Evolutionary conservation across 2,888 invertebrate genomes (phyloP), one percentile per base, ranked within the genome.

Genomic region (Herminia tarsipennalis): DNA sequence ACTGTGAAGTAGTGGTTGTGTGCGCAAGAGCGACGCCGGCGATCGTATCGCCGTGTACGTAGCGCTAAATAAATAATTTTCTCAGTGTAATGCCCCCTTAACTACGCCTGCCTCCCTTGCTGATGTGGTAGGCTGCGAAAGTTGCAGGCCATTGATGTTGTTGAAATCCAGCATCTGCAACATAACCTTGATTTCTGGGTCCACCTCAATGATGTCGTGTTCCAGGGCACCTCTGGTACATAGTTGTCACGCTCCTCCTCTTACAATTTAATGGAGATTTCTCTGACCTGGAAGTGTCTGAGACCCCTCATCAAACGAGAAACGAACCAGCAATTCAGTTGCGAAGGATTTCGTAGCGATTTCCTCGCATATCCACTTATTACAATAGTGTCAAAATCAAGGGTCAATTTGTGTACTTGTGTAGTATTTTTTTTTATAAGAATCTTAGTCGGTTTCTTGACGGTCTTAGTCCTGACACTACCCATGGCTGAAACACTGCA

Each of bases 241-340:
- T 98, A 99, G 94, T 99, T 99, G 83, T 99, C 99, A 84, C 99
- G 95, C 91, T 99, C 99, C 88, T 99, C 99, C 88, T 99, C 99
- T 91, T 99, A 99, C 67, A 99, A 93, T 86, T 99, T 99, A 87
- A 99, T 99, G 64, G 99, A 99, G 86, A 99, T 99, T 59, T 99
- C 99, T 75, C 99, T 94, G 14, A 99, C 99, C 86, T 99, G 99
- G 12, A 98, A 99, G 85, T 98, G 96, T 76, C 99, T 96, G 68
- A 99, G 95, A 76, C 99, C 95, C 83, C 98, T 98, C 99, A 99
- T 99, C 92, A 99, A 94, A 93, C 99, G 99, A 56, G 99, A 99
- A 50, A 99, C 98, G 91, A 99, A 99, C 99, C 99, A 81, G 99
- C 99, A 82, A 99, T 99, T 92, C 99, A 98, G 91, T 99, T 99